Base-by-base conservation (phyloP, 2,888 invertebrate species). In the Calameuta filiformis region DNA sequence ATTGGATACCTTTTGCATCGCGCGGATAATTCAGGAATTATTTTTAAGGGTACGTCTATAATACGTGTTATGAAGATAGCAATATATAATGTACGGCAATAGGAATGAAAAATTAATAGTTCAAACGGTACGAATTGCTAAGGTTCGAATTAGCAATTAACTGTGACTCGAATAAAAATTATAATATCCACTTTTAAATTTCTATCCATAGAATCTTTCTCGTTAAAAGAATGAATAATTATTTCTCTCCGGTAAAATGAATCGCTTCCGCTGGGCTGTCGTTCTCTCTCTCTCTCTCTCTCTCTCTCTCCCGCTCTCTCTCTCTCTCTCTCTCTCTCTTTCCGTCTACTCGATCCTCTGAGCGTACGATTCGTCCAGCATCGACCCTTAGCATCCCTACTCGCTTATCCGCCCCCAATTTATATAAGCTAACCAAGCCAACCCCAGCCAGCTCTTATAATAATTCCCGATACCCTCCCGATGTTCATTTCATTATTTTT, bases 401-500 rank as follows among this genome's bases (percentile, higher is more conserved):
- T 75, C 75, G 33, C 75, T 68, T 37, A 30, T 37, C 80, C 79
- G 80, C 82, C 82, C 83, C 84, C 85, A 84, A 87, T 88, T 87
- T 88, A 85, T 88, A 86, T 86, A 85, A 86, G 84, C 83, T 73
- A 73, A 82, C 79, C 77, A 69, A 79, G 76, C 77, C 79, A 73
- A 76, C 84, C 83, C 84, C 86, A 85, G 86, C 83, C 81, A 77
- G 83, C 85, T 88, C 89, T 89, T 90, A 90, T 90, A 90, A 91
- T 90, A 91, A 91, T 91, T 90, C 89, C 88, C 88, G 87, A 89
- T 89, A 88, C 88, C 85, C 81, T 80, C 80, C 83, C 87, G 90
- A 90, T 91, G 91, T 90, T 91, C 91, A 91, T 91, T 91, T 91
- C 90, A 90, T 90, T 90, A 90, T 90, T 91, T 89, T 89, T 89